Conservation (phyloP, 2,113 vertebrate genomes). For the Chunga burmeisteri region DNA sequence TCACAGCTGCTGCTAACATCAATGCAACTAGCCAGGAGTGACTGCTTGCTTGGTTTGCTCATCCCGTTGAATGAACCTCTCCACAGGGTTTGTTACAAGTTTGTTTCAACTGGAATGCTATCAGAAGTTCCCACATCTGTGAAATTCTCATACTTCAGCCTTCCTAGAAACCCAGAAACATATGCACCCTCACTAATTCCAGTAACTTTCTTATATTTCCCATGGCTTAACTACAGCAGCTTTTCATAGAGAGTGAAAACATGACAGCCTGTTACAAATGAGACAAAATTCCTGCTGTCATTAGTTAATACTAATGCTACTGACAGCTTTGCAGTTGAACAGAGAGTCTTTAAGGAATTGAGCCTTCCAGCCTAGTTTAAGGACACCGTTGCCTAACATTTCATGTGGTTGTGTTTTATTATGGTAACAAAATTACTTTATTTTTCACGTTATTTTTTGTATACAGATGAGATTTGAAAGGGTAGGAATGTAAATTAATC, state of each 20-base stretch:
- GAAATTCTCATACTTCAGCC: constrained; percentile 35
- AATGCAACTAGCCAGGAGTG: constrained; percentile 40
- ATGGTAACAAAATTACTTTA: not conserved
- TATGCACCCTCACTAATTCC: constrained; percentile 15
- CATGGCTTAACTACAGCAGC: not conserved
- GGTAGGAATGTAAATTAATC: not conserved
- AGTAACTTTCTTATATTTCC: constrained; percentile 21
- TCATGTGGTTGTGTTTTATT: not conserved
- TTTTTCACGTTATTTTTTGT: not conserved
- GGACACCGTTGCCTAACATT: not conserved
- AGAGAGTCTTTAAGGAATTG: not conserved
- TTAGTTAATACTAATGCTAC: not conserved
- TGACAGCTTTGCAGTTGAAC: not conserved
- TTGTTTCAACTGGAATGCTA: constrained; percentile 55
- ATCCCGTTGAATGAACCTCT: constrained; percentile 62
- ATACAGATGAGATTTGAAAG: not conserved
- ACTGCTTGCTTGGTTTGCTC: constrained; percentile 62
- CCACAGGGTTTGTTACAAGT: constrained; percentile 49
- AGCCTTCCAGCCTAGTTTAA: not conserved
- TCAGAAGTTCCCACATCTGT: constrained; percentile 57
- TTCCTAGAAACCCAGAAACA: constrained; percentile 58
- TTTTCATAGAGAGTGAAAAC: not conserved
- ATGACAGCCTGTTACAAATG: not conserved
- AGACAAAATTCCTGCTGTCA: not conserved
- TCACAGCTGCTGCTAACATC: constrained; percentile 55